Conservation (phyloP, 2,113 vertebrate genomes). For the Opisthocomus hoazin region DNA sequence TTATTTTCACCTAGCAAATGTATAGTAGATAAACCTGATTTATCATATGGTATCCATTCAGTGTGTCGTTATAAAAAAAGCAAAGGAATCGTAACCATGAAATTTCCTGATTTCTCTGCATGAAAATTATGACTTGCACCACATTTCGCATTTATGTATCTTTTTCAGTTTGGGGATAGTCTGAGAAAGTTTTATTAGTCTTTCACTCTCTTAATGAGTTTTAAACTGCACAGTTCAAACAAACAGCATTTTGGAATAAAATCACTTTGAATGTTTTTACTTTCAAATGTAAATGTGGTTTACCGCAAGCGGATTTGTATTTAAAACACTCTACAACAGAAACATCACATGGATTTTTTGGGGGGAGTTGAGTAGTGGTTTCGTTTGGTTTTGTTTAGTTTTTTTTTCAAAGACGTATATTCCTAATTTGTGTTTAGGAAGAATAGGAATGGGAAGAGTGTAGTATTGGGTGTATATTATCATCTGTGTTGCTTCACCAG, state of each 20-base stretch:
- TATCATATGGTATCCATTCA: background rate
- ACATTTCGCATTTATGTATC: background rate
- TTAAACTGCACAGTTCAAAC: background rate
- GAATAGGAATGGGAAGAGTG: background rate
- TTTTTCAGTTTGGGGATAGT: background rate
- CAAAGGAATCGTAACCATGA: background rate
- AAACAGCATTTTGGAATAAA: background rate
- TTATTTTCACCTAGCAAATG: background rate
- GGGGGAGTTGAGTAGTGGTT: background rate
- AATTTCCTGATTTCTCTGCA: background rate
- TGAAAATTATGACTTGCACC: background rate
- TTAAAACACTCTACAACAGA: background rate
- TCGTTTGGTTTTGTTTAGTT: too few relatives aligned
- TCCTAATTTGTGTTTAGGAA: background rate
- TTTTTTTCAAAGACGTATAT: background rate
- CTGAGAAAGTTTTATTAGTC: background rate
- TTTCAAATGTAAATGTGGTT: background rate
- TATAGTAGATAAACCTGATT: background rate
- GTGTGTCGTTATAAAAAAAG: background rate
- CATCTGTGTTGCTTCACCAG: background rate
- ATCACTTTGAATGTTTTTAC: background rate
- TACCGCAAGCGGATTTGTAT: background rate
- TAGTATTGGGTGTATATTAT: background rate
- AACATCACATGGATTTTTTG: accelerated
- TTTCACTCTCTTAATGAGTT: background rate